Conservation (phyloP, 2,797 vertebrate genomes). For the Glossophaga mutica region DNA sequence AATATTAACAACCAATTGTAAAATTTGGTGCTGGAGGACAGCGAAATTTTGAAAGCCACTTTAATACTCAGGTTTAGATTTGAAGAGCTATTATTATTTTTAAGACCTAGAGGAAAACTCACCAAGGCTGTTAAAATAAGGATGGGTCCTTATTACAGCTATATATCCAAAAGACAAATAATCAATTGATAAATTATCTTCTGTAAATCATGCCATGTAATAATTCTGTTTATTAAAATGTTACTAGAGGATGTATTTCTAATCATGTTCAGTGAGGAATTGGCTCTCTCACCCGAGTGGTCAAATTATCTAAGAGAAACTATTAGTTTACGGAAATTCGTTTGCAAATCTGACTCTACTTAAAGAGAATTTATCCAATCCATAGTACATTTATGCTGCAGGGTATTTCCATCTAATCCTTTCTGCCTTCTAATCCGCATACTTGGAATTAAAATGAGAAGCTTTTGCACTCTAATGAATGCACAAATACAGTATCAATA, state of each 20-base stretch:
- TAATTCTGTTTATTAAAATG: slow-evolving; percentile 35
- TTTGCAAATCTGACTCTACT: slow-evolving; percentile 37
- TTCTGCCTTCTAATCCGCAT: slow-evolving; percentile 20
- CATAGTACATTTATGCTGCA: slow-evolving; percentile 30
- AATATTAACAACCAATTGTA: neutral
- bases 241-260: slow-evolving; percentile 9
- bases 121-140: neutral
- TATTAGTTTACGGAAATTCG: neutral
- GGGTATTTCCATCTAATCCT: slow-evolving; percentile 36
- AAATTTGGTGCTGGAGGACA: neutral
- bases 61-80: neutral
- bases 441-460: slow-evolving; percentile 65
- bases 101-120: slow-evolving; percentile 16
- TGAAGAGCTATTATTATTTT: slow-evolving; percentile 22
- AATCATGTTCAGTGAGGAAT: neutral
- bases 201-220: slow-evolving; percentile 36
- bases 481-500: slow-evolving; percentile 63
- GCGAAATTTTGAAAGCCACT: slow-evolving; percentile 6
- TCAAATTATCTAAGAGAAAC: slow-evolving; percentile 1
- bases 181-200: slow-evolving; percentile 28
- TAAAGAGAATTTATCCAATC: slow-evolving; percentile 8
- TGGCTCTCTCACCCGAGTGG: neutral
- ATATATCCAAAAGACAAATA: slow-evolving; percentile 40
- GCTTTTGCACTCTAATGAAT: slow-evolving; percentile 65
- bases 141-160: neutral